phyloP scores from a whole-genome alignment of 2,888 invertebrate species.

The Phlogophora meticulosa region DNA sequence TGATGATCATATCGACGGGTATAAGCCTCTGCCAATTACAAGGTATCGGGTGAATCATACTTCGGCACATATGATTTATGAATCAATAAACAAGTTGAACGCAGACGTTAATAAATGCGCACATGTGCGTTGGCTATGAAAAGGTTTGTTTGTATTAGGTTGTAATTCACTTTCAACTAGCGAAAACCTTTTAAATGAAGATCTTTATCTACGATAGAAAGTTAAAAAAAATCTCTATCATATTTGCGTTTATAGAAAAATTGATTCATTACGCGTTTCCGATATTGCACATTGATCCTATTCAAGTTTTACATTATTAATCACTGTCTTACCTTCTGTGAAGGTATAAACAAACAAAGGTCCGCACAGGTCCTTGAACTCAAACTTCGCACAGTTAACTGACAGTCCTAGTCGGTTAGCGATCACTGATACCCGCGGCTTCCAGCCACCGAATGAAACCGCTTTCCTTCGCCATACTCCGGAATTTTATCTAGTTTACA shows the following conservation, averaged over 20 bases:
- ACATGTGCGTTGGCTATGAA: conserved; percentile 21
- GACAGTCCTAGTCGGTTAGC: conserved; percentile 57
- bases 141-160: conserved; percentile 9
- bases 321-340: conserved; percentile 70
- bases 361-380: conserved; percentile 82
- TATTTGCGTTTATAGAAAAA: background rate
- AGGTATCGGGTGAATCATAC: conserved; percentile 64
- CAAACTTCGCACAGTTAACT: conserved; percentile 74
- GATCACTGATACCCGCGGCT: conserved; percentile 76
- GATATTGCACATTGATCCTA: background rate
- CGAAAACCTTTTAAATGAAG: background rate
- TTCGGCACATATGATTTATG: conserved; percentile 49
- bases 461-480: conserved; percentile 76
- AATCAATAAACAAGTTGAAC: conserved; percentile 34
- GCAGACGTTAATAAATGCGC: conserved; percentile 27
- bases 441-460: conserved; percentile 66
- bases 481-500: conserved; percentile 84
- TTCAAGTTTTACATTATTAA: background rate
- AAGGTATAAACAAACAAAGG: conserved; percentile 72
- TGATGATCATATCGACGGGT: conserved; percentile 68
- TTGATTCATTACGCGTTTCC: background rate
- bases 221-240: background rate
- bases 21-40: conserved; percentile 56
- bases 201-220: conserved; percentile 15
- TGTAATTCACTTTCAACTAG: background rate